These are phyloP conservation scores for Ypsolopha sequella DNA, from an alignment of 2,888 invertebrate genomes.

Conservation along the genomic window DNA sequence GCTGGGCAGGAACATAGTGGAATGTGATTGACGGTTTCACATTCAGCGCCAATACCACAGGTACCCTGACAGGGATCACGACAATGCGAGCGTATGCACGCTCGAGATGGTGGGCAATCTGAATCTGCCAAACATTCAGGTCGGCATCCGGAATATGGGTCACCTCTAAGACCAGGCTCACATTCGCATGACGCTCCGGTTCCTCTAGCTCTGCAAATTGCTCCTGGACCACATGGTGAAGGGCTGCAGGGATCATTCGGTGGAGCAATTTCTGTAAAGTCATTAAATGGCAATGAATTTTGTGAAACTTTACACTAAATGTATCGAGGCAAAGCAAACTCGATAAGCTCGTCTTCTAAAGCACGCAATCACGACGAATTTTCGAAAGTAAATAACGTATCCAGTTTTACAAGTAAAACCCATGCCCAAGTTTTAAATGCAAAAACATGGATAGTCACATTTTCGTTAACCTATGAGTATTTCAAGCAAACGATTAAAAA, in stretches of 20 bases:
- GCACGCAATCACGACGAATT: not conserved
- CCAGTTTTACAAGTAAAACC: constrained; percentile 61
- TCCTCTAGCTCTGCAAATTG: constrained; percentile 81
- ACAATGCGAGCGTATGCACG: constrained; percentile 87
- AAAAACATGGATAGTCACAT: constrained; percentile 29
- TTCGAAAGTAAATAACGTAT: constrained; percentile 21
- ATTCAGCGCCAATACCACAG: constrained; percentile 86
- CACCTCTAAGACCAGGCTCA: constrained; percentile 78
- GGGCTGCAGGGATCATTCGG: constrained; percentile 84
- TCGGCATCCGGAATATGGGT: constrained; percentile 81
- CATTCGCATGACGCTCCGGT: constrained; percentile 81
- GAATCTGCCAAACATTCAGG: constrained; percentile 91
- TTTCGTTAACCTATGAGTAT: constrained; percentile 6
- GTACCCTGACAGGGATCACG: constrained; percentile 85
- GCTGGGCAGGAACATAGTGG: constrained; percentile 79
- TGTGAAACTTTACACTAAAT: too few species aligned
- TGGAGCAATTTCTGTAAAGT: constrained; percentile 43
- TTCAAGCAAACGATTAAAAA: constrained; percentile 7
- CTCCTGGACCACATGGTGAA: constrained; percentile 86
- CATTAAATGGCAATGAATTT: not conserved
- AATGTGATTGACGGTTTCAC: constrained; percentile 79
- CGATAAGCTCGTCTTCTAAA: not conserved
- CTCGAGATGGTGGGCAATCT: constrained; percentile 86
- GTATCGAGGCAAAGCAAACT: not conserved
- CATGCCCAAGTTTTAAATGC: constrained; percentile 69